phyloP scores from a whole-genome alignment of 2,888 invertebrate genomes.

The Pomacea canaliculata region DNA sequence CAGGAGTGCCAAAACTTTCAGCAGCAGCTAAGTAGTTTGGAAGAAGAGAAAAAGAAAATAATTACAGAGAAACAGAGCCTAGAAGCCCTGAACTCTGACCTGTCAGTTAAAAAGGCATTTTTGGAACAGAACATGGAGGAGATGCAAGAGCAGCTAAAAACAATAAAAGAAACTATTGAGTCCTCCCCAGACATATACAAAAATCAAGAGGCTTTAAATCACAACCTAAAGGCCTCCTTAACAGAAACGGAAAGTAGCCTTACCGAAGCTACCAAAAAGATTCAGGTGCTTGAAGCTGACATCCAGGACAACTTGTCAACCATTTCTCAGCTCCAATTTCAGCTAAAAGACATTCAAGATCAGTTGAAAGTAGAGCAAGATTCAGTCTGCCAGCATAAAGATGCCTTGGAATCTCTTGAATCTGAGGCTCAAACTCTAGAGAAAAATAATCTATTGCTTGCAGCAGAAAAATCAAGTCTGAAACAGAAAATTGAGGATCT shows the following conservation, averaged over 20 bases:
- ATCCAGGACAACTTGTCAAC: slow-evolving; percentile 5
- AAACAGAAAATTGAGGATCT: slow-evolving; percentile 26
- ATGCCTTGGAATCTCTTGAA: slow-evolving; percentile 52
- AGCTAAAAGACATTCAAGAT: slow-evolving; percentile 9
- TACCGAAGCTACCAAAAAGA: background rate
- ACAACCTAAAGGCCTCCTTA: slow-evolving; percentile 16
- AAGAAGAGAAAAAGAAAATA: slow-evolving; percentile 11
- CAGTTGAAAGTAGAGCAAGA: slow-evolving; percentile 22
- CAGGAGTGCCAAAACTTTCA: slow-evolving; percentile 7
- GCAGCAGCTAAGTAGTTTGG: slow-evolving; percentile 4
- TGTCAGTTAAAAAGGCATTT: slow-evolving; percentile 17
- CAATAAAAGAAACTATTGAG: slow-evolving; percentile 12
- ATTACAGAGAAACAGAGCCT: slow-evolving; percentile 11
- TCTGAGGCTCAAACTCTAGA: slow-evolving; percentile 47
- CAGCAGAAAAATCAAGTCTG: slow-evolving; percentile 27
- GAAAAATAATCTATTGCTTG: slow-evolving; percentile 38
- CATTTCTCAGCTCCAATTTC: background rate
- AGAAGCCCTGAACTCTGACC: slow-evolving; percentile 14
- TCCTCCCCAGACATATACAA: slow-evolving; percentile 3
- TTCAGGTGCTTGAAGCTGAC: slow-evolving; percentile 10
- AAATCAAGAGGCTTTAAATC: slow-evolving; percentile 12
- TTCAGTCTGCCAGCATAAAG: slow-evolving; percentile 29
- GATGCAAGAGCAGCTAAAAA: slow-evolving; percentile 25
- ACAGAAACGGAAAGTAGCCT: slow-evolving; percentile 23
- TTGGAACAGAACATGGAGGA: slow-evolving; percentile 22